phyloP scores from a whole-genome alignment of 2,113 vertebrate genomes.

The Scatophagus argus region DNA sequence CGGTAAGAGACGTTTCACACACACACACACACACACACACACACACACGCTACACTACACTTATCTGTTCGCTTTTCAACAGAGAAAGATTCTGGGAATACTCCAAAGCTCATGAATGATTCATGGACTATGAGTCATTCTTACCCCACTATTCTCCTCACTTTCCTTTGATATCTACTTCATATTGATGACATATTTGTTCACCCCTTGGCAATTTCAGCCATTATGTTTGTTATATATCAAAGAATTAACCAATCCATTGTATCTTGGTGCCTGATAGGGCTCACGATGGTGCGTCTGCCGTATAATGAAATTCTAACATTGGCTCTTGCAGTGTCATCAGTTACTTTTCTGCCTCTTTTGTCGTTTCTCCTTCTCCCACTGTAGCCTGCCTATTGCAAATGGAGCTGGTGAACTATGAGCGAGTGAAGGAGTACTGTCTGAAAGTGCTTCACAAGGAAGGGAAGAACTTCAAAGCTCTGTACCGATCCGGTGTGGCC shows the following conservation, averaged over 20 bases:
- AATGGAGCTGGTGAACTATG: slow-evolving; percentile 98
- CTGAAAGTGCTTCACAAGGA: slow-evolving; percentile 98
- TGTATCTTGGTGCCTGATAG: not conserved
- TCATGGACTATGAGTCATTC: slow-evolving; percentile 72
- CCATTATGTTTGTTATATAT: slow-evolving; percentile 6
- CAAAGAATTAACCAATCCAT: not conserved
- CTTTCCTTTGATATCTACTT: slow-evolving; percentile 36
- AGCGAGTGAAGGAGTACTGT: slow-evolving; percentile 98
- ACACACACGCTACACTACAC: slow-evolving; percentile 1
- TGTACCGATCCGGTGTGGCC: slow-evolving; percentile 97
- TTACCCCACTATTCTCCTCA: slow-evolving; percentile 53
- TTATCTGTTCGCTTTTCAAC: slow-evolving; percentile 18
- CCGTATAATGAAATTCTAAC: slow-evolving; percentile 9
- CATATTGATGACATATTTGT: not conserved
- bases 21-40: slow-evolving; percentile 6
- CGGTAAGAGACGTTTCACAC: slow-evolving; percentile 78
- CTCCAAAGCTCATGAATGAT: slow-evolving; percentile 67
- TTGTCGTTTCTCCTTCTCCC: not conserved
- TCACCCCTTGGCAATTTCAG: not conserved
- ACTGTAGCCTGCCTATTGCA: slow-evolving; percentile 94
- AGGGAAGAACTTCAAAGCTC: slow-evolving; percentile 97
- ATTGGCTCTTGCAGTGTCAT: not conserved
- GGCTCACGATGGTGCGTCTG: not conserved
- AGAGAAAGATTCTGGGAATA: slow-evolving; percentile 40
- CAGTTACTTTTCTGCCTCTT: not conserved